Evolutionary conservation across 2,113 vertebrate species (phyloP), one percentile per base, ranked within the genome.

Genomic region (Malaclemys terrapin): DNA sequence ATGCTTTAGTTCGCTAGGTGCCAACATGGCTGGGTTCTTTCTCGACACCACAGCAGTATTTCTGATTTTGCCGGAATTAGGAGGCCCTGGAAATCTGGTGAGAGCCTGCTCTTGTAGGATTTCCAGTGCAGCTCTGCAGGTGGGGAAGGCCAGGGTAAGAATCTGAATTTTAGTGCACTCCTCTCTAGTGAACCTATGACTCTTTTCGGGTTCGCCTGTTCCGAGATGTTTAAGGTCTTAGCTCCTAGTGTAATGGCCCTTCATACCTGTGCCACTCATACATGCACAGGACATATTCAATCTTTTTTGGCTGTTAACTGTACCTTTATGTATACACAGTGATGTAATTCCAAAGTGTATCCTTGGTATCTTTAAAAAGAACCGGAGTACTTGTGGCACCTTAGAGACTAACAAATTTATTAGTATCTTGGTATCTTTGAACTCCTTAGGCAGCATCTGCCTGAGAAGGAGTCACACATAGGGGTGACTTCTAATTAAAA

Each of bases 61-160:
- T 78, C 75, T 14, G 29, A 10, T 75, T 8, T 1, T 49, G 57
- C 89, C 22, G 24, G 27, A 75, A 31, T 76, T 45, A 17, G 45
- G 83, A 88, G 31, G 31, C 65, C 89, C 88, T 91, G 27, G 31
- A 81, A 90, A 72, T 78, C 49, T 19, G 84, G 12, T 47, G 82
- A 47, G n/a, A 81, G 57, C 8, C 56, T 81, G 31, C 92, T 20
- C 4, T 19, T 19, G 5, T n/a, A 10, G 49, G 53, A 35, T 16
- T 10, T 2, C 24, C 27, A 59, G 10, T 8, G 5, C n/a, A 78
- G 69, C 4, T 31, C 6, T 86, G 84, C 49, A 13, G 9, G 79
- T 27, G 35, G 27, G 54, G 50, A 80, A 84, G 78, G 53, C 4
- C 53, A 78, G 57, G 17, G 7, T 88, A 56, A 85, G 52, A 29